These are phyloP conservation scores for Manduca sexta DNA, from an alignment of 1,140 invertebrate genomes.

Conservation along the genomic window DNA sequence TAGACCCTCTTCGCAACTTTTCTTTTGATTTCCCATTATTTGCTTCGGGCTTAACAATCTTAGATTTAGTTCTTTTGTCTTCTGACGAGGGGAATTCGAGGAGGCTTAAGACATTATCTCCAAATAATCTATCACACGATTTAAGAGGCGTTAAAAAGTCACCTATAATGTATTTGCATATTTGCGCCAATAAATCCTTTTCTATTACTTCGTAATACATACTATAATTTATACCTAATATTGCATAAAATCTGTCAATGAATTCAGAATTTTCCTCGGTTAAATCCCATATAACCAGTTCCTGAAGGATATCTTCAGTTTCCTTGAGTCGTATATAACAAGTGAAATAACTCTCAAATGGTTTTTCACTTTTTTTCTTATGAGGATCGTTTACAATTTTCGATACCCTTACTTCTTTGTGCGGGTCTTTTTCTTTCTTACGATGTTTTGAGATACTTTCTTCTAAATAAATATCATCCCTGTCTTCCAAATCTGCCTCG, in stretches of 20 bases:
- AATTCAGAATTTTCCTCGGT: constrained; percentile 62
- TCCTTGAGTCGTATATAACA: constrained; percentile 71
- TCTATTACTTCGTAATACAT: constrained; percentile 75
- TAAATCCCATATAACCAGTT: constrained; percentile 58
- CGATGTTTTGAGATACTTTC: constrained; percentile 57
- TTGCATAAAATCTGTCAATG: constrained; percentile 74
- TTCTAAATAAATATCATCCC: constrained; percentile 63
- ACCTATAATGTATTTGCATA: constrained; percentile 74
- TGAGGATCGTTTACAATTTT: constrained; percentile 66
- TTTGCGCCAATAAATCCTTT: constrained; percentile 65
- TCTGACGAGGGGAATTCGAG: constrained; percentile 50
- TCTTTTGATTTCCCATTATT: constrained; percentile 44
- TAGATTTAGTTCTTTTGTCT: constrained; percentile 53
- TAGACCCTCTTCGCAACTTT: constrained; percentile 35
- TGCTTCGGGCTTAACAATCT: constrained; percentile 50
- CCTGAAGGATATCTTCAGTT: constrained; percentile 56
- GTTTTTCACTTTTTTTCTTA: constrained; percentile 32
- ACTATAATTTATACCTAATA: constrained; percentile 71
- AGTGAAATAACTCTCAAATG: constrained; percentile 72
- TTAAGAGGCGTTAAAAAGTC: constrained; percentile 64
- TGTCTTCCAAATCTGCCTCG: constrained; percentile 37
- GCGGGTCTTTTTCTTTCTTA: constrained; percentile 51
- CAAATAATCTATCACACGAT: constrained; percentile 67
- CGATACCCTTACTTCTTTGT: constrained; percentile 52
- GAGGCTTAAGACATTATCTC: constrained; percentile 43